Conservation (phyloP, 1,140 invertebrate species). For the Drosophila grimshawi region DNA sequence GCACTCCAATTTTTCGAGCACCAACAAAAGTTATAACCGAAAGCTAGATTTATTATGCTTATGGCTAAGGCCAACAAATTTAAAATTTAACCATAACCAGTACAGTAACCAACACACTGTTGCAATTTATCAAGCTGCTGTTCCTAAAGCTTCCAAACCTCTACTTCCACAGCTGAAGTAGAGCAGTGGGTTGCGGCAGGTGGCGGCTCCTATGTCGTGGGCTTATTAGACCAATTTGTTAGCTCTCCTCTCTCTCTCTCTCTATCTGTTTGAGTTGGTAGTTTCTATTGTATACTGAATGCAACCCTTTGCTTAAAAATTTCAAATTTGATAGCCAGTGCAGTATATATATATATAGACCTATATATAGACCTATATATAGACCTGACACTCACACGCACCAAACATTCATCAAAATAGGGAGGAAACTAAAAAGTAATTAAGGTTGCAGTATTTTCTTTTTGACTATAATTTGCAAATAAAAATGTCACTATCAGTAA, state of each 20-base stretch:
- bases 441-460: too few species aligned
- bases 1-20: constrained; percentile 29
- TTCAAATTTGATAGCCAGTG: constrained; percentile 15
- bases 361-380: too few species aligned
- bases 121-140: neutral
- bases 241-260: neutral
- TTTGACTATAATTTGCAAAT: too few species aligned
- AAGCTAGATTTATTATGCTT: constrained; percentile 51
- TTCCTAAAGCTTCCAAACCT: too few species aligned
- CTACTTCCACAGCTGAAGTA: neutral
- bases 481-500: too few species aligned
- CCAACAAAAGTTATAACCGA: constrained; percentile 29
- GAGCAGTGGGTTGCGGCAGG: neutral
- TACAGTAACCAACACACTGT: constrained; percentile 11
- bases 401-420: too few species aligned
- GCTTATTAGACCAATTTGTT: constrained; percentile 43
- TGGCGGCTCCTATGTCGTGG: neutral
- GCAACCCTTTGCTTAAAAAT: constrained; percentile 26
- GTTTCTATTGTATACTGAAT: constrained; percentile 3
- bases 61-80: constrained; percentile 47
- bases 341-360: too few species aligned
- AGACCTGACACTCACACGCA: neutral
- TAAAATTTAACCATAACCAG: constrained; percentile 43
- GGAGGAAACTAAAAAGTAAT: too few species aligned
- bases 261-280: neutral